Conservation (phyloP, 2,888 invertebrate species). For the Cryptophagus acutangulus region DNA sequence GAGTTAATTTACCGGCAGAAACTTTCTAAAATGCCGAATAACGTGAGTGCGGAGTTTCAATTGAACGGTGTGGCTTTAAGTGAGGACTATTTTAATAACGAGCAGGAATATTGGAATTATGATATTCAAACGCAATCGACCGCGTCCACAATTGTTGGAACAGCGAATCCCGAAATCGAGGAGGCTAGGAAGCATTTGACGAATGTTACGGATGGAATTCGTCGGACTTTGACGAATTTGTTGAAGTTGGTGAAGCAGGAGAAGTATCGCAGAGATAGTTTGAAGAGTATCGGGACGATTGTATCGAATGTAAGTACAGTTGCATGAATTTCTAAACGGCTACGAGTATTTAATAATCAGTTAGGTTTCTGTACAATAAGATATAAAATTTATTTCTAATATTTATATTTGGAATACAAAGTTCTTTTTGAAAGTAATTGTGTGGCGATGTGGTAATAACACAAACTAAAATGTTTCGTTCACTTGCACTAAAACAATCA, state of each 20-base stretch:
- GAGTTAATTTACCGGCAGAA: conserved; percentile 44
- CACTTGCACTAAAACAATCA: conserved; percentile 11
- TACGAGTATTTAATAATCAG: too few species aligned
- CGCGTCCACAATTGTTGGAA: background rate
- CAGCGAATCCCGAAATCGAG: background rate
- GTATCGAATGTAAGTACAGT: conserved; percentile 10
- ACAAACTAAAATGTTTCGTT: too few species aligned
- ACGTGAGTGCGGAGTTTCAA: conserved; percentile 13
- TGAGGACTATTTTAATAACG: conserved; percentile 21
- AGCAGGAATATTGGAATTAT: background rate
- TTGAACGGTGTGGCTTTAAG: conserved; percentile 18
- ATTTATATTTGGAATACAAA: too few species aligned
- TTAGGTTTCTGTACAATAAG: too few species aligned
- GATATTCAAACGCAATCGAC: background rate
- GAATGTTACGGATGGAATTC: conserved; percentile 11
- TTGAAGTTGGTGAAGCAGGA: conserved; percentile 28
- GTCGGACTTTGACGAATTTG: conserved; percentile 26
- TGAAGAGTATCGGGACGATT: conserved; percentile 11
- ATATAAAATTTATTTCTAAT: too few species aligned
- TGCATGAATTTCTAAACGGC: too few species aligned
- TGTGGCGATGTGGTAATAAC: too few species aligned
- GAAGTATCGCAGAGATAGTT: conserved; percentile 13
- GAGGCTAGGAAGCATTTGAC: background rate
- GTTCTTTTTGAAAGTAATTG: too few species aligned
- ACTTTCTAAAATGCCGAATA: background rate